Conservation (phyloP, 2,888 invertebrate species). For the Carterocephalus palaemon region DNA sequence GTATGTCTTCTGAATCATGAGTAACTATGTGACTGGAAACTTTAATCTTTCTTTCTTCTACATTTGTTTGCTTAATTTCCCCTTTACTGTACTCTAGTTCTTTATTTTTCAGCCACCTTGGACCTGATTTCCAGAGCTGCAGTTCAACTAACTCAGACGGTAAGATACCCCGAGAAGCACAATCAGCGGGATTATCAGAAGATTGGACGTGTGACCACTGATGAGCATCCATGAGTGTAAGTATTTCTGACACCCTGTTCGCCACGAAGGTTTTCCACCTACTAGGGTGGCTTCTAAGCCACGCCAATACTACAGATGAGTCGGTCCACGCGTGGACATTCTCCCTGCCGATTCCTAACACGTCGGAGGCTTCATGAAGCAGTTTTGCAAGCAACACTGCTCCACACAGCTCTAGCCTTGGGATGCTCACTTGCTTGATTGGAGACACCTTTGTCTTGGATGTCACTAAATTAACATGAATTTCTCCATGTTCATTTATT, state of each 20-base stretch:
- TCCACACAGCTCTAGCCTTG: constrained; percentile 27
- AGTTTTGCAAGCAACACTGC: constrained; percentile 25
- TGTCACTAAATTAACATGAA: constrained; percentile 10
- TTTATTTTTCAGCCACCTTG: constrained; percentile 4
- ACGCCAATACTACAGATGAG: constrained; percentile 27
- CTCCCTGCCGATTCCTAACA: constrained; percentile 7
- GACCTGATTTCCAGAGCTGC: neutral
- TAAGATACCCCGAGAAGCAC: constrained; percentile 5
- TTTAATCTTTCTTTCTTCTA: neutral
- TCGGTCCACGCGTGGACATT: constrained; percentile 32
- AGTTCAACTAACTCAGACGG: neutral
- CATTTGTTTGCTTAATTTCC: neutral
- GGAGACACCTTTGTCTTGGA: constrained; percentile 26
- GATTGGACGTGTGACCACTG: constrained; percentile 12
- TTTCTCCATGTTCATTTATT: neutral
- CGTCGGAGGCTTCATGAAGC: constrained; percentile 10
- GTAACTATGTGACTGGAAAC: neutral
- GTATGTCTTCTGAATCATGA: neutral
- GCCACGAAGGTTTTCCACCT: constrained; percentile 28
- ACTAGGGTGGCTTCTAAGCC: constrained; percentile 25
- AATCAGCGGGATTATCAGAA: constrained; percentile 24
- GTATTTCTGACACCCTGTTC: constrained; percentile 30
- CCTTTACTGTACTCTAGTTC: neutral
- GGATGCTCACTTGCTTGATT: constrained; percentile 25
- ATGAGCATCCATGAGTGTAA: constrained; percentile 13